A percentile compares a stretch with the other conserved stretches of the same genome.
phyloP scores from a whole-genome alignment of 2,888 invertebrate genomes.

The Hydropsyche betteni region DNA sequence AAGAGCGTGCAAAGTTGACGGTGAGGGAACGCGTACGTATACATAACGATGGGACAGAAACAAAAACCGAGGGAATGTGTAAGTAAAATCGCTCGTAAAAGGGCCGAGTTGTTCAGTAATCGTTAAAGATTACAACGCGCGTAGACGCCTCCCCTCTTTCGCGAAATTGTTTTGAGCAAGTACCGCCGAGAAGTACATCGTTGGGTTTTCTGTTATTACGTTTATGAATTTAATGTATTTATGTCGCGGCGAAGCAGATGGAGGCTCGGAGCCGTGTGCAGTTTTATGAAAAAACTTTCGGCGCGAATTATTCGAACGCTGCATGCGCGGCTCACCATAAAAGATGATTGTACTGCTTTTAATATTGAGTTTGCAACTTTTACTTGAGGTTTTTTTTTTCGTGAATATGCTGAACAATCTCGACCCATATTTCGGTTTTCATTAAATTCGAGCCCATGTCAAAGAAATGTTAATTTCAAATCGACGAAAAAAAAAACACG shows the following conservation, averaged over 20 bases:
- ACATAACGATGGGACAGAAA: neutral
- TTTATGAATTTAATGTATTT: too few species aligned
- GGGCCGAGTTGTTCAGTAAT: conserved; percentile 33
- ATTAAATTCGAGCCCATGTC: too few species aligned
- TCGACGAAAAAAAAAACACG: too few species aligned
- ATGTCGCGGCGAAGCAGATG: too few species aligned
- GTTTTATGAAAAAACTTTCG: conserved; percentile 20
- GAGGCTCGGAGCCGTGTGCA: neutral
- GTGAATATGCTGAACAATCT: too few species aligned
- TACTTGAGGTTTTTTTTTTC: too few species aligned
- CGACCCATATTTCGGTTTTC: too few species aligned
- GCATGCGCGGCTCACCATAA: conserved; percentile 6
- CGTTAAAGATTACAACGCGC: conserved; percentile 31
- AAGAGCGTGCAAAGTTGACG: conserved; percentile 39
- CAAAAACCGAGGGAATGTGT: conserved; percentile 29
- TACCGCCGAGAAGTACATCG: neutral
- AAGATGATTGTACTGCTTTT: conserved; percentile 23
- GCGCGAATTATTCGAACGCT: neutral
- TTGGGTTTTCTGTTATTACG: neutral
- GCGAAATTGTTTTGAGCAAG: conserved; percentile 12
- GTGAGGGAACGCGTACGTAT: neutral
- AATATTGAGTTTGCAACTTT: conserved; percentile 21
- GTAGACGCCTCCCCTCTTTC: conserved; percentile 11
- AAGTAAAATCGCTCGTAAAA: conserved; percentile 31
- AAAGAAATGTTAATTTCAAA: too few species aligned